Evolutionary conservation across 2,888 invertebrate genomes (phyloP), one percentile per base, ranked within the genome.

Genomic region (Lasioglossum villosulum): DNA sequence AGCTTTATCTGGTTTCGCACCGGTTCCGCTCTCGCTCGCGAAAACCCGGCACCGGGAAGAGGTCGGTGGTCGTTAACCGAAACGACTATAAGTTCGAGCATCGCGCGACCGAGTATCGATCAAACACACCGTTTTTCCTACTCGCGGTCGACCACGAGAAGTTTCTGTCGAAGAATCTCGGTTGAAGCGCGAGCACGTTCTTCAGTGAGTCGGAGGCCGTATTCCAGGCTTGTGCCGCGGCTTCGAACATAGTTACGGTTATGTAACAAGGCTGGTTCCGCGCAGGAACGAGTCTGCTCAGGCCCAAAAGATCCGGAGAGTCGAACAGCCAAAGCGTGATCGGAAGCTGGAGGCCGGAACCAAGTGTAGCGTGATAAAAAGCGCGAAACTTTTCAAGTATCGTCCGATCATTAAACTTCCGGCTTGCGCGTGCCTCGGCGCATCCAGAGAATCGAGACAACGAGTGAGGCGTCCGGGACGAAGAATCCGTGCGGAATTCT

Each of bases 221-320:
- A 88, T 90, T 86, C 88, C 88, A 52, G n/a, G 42, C 90, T 84
- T 87, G 90, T 83, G 82, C 84, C 81, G 76, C 74, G 83, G 85
- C 88, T 89, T 90, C 87, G 85, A 88, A 89, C 85, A 86, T 89
- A 86, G 89, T 89, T 90, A 90, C 82, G 85, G 89, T 90, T 87
- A 86, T 82, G 88, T 84, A 90, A 89, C 88, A 81, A 82, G 89
- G 82, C 81, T 81, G 71, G 73, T 71, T 68, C 71, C 68, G 34
- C 82, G 34, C 63, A 66, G 68, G 82, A 82, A 85, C 85, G 63
- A 85, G 78, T 79, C 78, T 83, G 45, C 45, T 68, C 42, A 45
- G 45, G 78, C 23, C 56, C 16, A 56, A 75, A 80, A 80, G 76
- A 66, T 34, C 27, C 39, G 30, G 27, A n/a, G 52, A n/a, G n/a